Evolutionary conservation across 2,797 vertebrate species (phyloP).

Genomic region (Muscicapa comitata): DNA sequence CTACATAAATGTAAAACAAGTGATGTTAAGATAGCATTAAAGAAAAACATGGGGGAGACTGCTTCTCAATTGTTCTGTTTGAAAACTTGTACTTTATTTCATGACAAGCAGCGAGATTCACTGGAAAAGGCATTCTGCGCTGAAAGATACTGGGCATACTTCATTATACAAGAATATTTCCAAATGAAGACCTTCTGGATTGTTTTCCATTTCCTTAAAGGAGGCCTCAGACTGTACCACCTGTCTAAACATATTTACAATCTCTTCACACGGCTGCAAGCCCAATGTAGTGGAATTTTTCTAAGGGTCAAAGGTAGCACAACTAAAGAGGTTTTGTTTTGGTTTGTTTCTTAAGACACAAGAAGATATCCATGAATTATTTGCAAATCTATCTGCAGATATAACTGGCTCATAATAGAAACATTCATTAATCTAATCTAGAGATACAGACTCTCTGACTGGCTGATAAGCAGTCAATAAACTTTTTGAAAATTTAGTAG

Average conservation of each 20-base stretch:
- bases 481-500: neutral
- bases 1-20: constrained; percentile 24
- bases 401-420: neutral
- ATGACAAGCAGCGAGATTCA: neutral
- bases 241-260: constrained; percentile 53
- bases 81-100: constrained; percentile 35
- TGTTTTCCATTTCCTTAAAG: constrained; percentile 30
- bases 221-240: constrained; percentile 33
- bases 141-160: neutral
- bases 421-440: neutral
- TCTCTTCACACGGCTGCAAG: neutral
- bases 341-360: neutral
- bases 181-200: constrained; percentile 16
- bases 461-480: neutral
- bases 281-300: neutral
- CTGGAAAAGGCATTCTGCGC: constrained; percentile 16
- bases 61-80: constrained; percentile 32
- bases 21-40: neutral
- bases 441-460: neutral
- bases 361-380: neutral
- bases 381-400: neutral
- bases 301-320: constrained; percentile 35
- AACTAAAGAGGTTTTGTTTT: neutral
- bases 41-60: neutral
- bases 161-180: neutral